phyloP scores from a whole-genome alignment of 2,888 invertebrate species.

The Globia sparganii region DNA sequence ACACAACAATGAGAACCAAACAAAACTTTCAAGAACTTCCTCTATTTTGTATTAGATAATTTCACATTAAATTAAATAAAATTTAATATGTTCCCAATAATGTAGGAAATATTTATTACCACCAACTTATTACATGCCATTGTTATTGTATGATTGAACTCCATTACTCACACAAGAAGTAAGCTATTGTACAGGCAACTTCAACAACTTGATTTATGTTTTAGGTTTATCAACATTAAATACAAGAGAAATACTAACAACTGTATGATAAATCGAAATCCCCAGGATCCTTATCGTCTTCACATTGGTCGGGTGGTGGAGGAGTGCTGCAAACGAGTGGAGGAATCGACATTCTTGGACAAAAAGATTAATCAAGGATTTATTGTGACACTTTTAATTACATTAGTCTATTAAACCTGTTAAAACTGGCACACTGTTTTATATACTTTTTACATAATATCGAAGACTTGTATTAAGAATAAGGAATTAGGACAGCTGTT shows the following conservation, averaged over 20 bases:
- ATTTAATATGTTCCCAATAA: slow-evolving; percentile 1
- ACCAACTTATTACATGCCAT: slow-evolving; percentile 14
- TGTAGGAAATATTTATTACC: slow-evolving; percentile 8
- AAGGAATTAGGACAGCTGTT: slow-evolving; percentile 84
- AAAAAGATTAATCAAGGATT: slow-evolving; percentile 67
- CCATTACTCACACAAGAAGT: slow-evolving; percentile 25
- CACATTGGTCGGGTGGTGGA: slow-evolving; percentile 92
- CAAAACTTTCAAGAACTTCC: slow-evolving; percentile 1
- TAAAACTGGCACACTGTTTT: slow-evolving; percentile 42
- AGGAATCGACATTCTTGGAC: slow-evolving; percentile 91
- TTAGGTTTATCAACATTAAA: not conserved
- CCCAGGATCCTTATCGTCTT: slow-evolving; percentile 91
- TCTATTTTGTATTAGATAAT: not conserved
- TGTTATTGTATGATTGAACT: slow-evolving; percentile 42
- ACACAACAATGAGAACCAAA: slow-evolving; percentile 22
- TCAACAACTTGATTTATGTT: slow-evolving; percentile 18
- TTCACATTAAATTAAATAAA: slow-evolving; percentile 6
- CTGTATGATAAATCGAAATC: slow-evolving; percentile 87
- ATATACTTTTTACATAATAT: slow-evolving; percentile 55
- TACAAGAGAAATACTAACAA: slow-evolving; percentile 77
- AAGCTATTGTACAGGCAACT: slow-evolving; percentile 12
- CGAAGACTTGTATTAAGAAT: slow-evolving; percentile 39
- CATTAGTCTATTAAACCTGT: slow-evolving; percentile 53
- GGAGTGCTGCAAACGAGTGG: slow-evolving; percentile 92
- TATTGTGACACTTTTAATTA: slow-evolving; percentile 63